Conservation (phyloP, 2,888 invertebrate species). For the Flabesymbios commensalis region DNA sequence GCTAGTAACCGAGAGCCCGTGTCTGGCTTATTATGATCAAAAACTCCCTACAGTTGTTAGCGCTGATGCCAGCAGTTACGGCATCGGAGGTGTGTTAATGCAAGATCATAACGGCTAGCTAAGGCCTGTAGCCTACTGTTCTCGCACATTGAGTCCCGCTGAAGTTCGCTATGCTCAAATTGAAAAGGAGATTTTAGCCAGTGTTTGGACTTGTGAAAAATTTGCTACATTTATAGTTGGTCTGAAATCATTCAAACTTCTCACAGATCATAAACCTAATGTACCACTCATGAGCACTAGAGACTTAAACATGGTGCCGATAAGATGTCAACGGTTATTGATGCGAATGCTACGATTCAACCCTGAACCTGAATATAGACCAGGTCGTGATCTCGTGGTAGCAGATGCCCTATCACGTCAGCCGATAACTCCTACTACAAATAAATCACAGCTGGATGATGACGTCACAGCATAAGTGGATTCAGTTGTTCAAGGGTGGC, state of each 20-base stretch:
- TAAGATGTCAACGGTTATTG: conserved; percentile 1
- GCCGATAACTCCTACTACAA: background rate
- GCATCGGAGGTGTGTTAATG: too few relatives aligned
- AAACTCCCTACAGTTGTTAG: too few relatives aligned
- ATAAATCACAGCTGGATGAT: background rate
- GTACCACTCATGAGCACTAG: background rate
- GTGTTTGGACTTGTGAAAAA: background rate
- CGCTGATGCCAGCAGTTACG: too few relatives aligned
- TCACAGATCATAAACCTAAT: background rate
- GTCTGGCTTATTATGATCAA: too few relatives aligned
- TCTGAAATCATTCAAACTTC: background rate
- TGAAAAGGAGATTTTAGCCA: background rate
- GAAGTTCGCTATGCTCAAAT: background rate
- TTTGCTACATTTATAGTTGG: background rate
- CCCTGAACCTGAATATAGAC: background rate
- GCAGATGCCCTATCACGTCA: background rate
- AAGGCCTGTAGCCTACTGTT: too few relatives aligned
- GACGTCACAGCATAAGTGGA: background rate
- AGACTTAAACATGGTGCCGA: background rate
- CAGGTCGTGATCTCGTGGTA: background rate
- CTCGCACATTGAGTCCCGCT: too few relatives aligned
- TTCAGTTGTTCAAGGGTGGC: background rate
- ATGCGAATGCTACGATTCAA: background rate
- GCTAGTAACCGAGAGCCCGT: too few relatives aligned
- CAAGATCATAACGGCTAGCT: too few relatives aligned